Conservation (phyloP, 2,797 vertebrate genomes). For the Merluccius polli region DNA sequence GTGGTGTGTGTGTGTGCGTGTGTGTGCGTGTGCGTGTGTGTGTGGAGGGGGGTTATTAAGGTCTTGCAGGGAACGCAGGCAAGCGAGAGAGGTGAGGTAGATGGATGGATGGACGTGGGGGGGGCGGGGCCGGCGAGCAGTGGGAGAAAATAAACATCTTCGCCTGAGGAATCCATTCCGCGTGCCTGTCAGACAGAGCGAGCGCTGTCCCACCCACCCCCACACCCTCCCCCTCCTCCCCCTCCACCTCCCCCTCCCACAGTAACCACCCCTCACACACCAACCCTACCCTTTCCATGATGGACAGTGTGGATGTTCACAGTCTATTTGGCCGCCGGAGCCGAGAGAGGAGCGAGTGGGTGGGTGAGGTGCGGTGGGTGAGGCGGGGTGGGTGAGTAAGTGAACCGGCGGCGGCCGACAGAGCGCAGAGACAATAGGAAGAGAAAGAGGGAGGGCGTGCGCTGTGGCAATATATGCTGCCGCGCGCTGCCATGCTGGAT, state of each 20-base stretch:
- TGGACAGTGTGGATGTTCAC: not conserved
- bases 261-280: not conserved
- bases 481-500: not conserved
- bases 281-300: not conserved
- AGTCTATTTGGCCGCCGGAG: not conserved
- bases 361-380: not conserved
- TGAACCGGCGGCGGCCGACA: too few relatives aligned
- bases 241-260: not conserved
- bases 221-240: not conserved
- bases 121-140: not conserved
- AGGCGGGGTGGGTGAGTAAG: too few relatives aligned
- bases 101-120: not conserved
- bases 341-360: not conserved
- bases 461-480: not conserved
- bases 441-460: not conserved
- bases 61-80: not conserved
- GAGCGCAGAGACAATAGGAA: too few relatives aligned
- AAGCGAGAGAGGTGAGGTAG: not conserved
- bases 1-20: too few relatives aligned
- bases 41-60: not conserved
- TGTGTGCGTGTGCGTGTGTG: not conserved
- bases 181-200: not conserved
- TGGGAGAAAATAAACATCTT: not conserved
- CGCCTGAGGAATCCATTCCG: not conserved
- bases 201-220: not conserved